These are phyloP conservation scores for Pangasius krempfi DNA, from an alignment of 2,797 vertebrate genomes.

Conservation along the genomic window DNA sequence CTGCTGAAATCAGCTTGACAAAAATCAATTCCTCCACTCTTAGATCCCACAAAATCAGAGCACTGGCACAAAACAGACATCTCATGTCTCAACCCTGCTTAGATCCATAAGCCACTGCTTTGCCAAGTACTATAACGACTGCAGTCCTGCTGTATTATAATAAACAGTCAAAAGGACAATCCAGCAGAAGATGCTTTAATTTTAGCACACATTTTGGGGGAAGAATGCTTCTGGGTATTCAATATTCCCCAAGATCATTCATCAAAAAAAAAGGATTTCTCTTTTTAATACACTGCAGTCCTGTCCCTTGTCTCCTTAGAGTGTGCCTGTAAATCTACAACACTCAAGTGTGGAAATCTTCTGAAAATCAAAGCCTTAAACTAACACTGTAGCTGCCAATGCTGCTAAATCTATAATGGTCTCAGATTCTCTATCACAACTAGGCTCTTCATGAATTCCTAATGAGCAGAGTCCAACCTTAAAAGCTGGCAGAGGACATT, in stretches of 20 bases:
- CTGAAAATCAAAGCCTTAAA: slow-evolving; percentile 51
- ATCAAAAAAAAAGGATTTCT: slow-evolving; percentile 45
- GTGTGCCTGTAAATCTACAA: slow-evolving; percentile 42
- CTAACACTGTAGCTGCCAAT: slow-evolving; percentile 48
- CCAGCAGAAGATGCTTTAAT: slow-evolving; percentile 39
- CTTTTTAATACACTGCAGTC: slow-evolving; percentile 47
- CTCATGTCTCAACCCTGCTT: slow-evolving; percentile 39
- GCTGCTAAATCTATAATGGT: slow-evolving; percentile 52
- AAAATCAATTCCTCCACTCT: slow-evolving; percentile 44
- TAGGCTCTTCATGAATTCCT: slow-evolving; percentile 40
- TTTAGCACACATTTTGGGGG: slow-evolving; percentile 37
- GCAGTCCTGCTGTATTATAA: slow-evolving; percentile 45
- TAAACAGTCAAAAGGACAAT: slow-evolving; percentile 47
- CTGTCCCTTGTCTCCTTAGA: slow-evolving; percentile 25
- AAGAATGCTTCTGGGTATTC: slow-evolving; percentile 42
- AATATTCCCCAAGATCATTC: slow-evolving; percentile 51
- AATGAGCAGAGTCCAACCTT: slow-evolving; percentile 43
- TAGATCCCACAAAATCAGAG: slow-evolving; percentile 37
- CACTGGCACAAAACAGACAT: slow-evolving; percentile 46
- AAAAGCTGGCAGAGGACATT: slow-evolving; percentile 35
- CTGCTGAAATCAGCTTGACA: slow-evolving; percentile 24
- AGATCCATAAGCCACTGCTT: slow-evolving; percentile 50
- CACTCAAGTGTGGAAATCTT: slow-evolving; percentile 38
- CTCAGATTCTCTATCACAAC: slow-evolving; percentile 43
- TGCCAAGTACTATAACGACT: slow-evolving; percentile 44